These are phyloP conservation scores for Phaethon lepturus DNA, from an alignment of 2,113 vertebrate species.

Conservation along the genomic window DNA sequence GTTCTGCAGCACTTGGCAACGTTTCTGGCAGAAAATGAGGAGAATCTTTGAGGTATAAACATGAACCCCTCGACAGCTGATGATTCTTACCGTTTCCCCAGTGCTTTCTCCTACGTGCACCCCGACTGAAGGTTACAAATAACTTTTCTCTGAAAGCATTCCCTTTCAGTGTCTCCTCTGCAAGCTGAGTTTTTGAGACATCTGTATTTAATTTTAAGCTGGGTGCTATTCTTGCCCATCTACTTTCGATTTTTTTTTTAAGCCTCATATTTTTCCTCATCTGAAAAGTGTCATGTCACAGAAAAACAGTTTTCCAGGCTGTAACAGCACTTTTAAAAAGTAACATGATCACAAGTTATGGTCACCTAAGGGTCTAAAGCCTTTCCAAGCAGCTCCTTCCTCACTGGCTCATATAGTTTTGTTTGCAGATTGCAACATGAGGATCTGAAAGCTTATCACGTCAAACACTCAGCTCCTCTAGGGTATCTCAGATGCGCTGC, in stretches of 20 bases:
- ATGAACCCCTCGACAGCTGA: background rate
- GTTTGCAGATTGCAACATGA: background rate
- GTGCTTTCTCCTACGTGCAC: background rate
- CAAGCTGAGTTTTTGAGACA: background rate
- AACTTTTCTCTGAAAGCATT: background rate
- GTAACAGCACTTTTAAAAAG: background rate
- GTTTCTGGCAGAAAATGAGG: background rate
- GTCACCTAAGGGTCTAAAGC: background rate
- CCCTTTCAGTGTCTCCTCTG: background rate
- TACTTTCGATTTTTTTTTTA: background rate
- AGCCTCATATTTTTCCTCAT: background rate
- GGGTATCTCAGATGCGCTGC: background rate
- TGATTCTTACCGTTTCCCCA: background rate
- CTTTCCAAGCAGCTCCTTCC: background rate
- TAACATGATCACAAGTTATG: background rate
- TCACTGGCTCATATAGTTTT: background rate
- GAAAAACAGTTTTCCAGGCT: background rate
- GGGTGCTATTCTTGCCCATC: background rate
- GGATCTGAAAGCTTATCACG: background rate
- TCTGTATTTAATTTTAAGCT: slow-evolving; percentile 14
- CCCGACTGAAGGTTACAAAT: background rate
- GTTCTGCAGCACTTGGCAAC: background rate
- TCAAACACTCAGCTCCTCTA: background rate
- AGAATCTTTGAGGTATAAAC: background rate
- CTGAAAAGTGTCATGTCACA: background rate